phyloP scores from a whole-genome alignment of 2,888 invertebrate species.

The Hyppa rectilinea region DNA sequence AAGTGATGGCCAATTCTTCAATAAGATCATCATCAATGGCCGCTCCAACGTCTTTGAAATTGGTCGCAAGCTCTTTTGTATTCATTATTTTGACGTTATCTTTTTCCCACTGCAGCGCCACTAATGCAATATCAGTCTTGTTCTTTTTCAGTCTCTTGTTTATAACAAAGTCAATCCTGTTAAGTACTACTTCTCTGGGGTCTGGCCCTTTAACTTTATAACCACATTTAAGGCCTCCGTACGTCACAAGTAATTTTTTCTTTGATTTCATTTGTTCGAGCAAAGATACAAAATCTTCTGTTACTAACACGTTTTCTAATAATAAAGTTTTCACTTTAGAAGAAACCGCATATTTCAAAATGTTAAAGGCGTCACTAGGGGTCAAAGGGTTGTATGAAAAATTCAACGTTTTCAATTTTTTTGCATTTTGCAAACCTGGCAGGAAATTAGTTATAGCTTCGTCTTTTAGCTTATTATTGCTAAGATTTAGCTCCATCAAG shows the following conservation, averaged over 20 bases:
- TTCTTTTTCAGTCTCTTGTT: slow-evolving; percentile 72
- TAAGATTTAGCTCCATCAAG: slow-evolving; percentile 73
- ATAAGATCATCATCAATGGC: slow-evolving; percentile 73
- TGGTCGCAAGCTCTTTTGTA: slow-evolving; percentile 68
- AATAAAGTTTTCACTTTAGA: slow-evolving; percentile 74
- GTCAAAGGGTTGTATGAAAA: slow-evolving; percentile 80
- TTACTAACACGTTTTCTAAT: slow-evolving; percentile 78
- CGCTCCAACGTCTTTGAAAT: slow-evolving; percentile 63
- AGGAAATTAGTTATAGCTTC: slow-evolving; percentile 70
- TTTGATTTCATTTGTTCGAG: slow-evolving; percentile 67
- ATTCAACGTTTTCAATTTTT: slow-evolving; percentile 74
- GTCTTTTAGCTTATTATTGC: slow-evolving; percentile 76
- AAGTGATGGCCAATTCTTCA: slow-evolving; percentile 72
- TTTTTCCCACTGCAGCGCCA: slow-evolving; percentile 73
- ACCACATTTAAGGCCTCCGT: slow-evolving; percentile 70
- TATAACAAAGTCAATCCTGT: slow-evolving; percentile 75
- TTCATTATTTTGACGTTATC: slow-evolving; percentile 67
- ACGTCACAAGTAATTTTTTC: slow-evolving; percentile 70
- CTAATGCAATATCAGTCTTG: slow-evolving; percentile 74
- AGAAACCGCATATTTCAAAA: slow-evolving; percentile 68
- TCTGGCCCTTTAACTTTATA: slow-evolving; percentile 69
- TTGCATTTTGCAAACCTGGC: slow-evolving; percentile 68
- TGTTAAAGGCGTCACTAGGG: slow-evolving; percentile 71
- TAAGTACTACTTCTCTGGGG: slow-evolving; percentile 75
- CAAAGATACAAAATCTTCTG: slow-evolving; percentile 68